These are phyloP conservation scores for Drosophila watanabei DNA, from an alignment of 1,140 invertebrate genomes.

Conservation along the genomic window DNA sequence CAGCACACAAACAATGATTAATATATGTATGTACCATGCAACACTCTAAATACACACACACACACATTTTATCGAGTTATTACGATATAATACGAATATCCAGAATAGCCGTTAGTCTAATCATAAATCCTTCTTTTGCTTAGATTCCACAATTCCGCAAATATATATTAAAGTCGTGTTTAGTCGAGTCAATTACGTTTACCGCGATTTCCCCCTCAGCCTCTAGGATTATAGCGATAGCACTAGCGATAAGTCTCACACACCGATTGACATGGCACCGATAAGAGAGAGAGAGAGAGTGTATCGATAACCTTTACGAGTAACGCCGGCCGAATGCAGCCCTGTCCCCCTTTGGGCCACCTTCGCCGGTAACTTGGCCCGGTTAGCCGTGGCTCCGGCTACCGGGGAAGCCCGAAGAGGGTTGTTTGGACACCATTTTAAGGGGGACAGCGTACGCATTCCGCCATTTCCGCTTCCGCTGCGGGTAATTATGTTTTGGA, in stretches of 20 bases:
- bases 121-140: conserved; percentile 11
- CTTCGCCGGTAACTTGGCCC: background rate
- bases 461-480: conserved; percentile 16
- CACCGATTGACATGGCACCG: conserved; percentile 20
- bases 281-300: background rate
- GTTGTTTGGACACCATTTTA: background rate
- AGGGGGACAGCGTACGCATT: conserved; percentile 21
- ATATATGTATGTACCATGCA: conserved; percentile 6
- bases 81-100: conserved; percentile 5
- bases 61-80: conserved; percentile 21
- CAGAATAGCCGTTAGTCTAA: conserved; percentile 21
- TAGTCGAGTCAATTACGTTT: conserved; percentile 55
- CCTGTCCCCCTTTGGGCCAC: background rate
- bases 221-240: conserved; percentile 4
- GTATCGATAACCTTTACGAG: conserved; percentile 38
- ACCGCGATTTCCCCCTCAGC: conserved; percentile 3
- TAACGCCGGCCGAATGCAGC: conserved; percentile 18
- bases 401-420: background rate
- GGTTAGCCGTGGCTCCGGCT: conserved; percentile 28
- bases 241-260: conserved; percentile 17
- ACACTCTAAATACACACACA: background rate
- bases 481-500: conserved; percentile 72
- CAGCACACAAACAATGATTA: conserved; percentile 8
- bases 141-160: conserved; percentile 15
- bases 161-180: background rate